Base-by-base conservation (phyloP, 2,113 vertebrate species). In the Climacteris rufus region DNA sequence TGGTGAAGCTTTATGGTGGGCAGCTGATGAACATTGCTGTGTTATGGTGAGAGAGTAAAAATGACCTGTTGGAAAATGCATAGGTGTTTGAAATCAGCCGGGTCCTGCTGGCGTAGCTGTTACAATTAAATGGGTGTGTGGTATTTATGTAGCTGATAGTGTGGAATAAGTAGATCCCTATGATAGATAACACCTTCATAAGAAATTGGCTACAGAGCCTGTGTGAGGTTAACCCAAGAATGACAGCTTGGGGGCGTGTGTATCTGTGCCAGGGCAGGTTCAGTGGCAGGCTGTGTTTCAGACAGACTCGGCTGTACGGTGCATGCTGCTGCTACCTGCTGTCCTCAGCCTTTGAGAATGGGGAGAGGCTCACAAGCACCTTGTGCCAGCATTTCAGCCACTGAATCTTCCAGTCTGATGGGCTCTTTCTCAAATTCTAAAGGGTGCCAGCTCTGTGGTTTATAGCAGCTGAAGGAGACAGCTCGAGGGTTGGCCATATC, bases 261-360 rank as follows among this genome's bases (percentile, higher is more conserved):
- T 45, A 2, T 35, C 0, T 23, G 49, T 24, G 24, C 57, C 0
- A 4, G 50, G 33, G 21, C 22, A 15, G 7, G 5, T 35, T 44
- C 28, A 7, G 3, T 31, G 45, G 18, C 49, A 61, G 28, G 71
- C 16, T 11, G 16, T 24, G 23, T 60, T 39, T 44, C 15, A 15
- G 53, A 25, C 47, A 23, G 20, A 13, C n/a, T 68, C 59, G 45
- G 49, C 25, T 0, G 0, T 37, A 4, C 0, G 0, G 12, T 42
- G 22, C 6, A 1, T 64, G 40, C 40, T 79, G 6, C 37, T 94
- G 21, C 44, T 64, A 5, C 23, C 24, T 53, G 7, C 44, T 66
- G 56, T 49, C 49, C 40, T 79, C 40, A 65, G 18, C 50, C 69
- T 45, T 33, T 61, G 75, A 45, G 56, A 47, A 9, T 3, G 65